Evolutionary conservation across 2,888 invertebrate species (phyloP).

Genomic region (Nomada flava): DNA sequence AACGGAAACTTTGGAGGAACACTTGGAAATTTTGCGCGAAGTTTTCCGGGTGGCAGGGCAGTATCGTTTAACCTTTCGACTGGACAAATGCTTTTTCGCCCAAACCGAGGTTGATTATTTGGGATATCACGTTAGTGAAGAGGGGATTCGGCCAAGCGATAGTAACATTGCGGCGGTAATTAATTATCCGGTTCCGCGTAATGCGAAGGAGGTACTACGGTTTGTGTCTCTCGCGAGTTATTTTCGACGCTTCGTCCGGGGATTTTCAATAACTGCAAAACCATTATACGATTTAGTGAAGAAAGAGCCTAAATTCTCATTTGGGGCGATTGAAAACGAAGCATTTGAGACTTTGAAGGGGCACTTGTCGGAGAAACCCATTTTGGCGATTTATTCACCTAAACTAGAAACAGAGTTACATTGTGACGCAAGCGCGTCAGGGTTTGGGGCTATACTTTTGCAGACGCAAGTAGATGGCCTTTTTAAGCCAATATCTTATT

Average conservation of each 20-base stretch:
- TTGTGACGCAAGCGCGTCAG: background rate
- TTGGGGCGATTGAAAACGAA: background rate
- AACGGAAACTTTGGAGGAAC: background rate
- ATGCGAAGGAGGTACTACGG: background rate
- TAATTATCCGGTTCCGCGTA: background rate
- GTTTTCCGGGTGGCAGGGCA: background rate
- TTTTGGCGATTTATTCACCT: background rate
- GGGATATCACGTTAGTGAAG: background rate
- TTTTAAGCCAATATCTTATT: background rate
- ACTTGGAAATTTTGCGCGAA: background rate
- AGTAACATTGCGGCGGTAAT: background rate
- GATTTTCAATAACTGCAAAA: slow-evolving; percentile 16
- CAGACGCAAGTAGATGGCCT: background rate
- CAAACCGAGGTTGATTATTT: background rate
- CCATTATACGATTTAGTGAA: background rate
- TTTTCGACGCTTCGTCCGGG: slow-evolving; percentile 6
- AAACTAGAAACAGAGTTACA: background rate
- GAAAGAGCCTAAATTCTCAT: background rate
- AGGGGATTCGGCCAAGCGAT: background rate
- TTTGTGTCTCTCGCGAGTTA: slow-evolving; percentile 11
- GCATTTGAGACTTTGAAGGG: background rate
- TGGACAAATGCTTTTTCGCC: slow-evolving; percentile 16
- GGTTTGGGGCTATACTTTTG: background rate
- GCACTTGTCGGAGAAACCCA: background rate
- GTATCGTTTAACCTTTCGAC: background rate